Evolutionary conservation across 2,797 vertebrate species (phyloP), one percentile per base, ranked within the genome.

Genomic region (Neoniphon sammara): DNA sequence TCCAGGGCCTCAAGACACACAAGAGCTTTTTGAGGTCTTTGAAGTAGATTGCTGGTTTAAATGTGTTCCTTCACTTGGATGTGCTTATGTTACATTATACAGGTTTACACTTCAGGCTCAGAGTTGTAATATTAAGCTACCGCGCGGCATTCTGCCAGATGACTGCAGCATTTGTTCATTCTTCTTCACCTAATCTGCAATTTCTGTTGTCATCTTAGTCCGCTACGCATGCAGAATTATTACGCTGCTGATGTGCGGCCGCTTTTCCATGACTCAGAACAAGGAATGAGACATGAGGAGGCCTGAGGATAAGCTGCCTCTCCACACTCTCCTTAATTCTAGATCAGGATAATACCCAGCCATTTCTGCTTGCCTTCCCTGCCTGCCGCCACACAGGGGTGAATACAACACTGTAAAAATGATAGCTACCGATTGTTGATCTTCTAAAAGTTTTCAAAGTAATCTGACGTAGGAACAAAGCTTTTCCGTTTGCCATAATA

Each of bases 221-320:
- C 31, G 58, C 60, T 60, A 15, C 14, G 14, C 14, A 44, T 15
- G 42, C 42, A 44, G 14, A 44, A 15, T 44, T 15, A 44, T 44
- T 12, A 10, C 70, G 49, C 61, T 56, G 25, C 49, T 50, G 63
- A 56, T 62, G 47, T 42, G 18, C 21, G 14, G 50, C 55, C 68
- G 27, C 46, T 71, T 70, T 25, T 66, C 47, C 63, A 0, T 68
- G 58, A 68, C 69, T 83, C 70, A 70, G 14, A 63, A 56, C 23
- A 57, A 47, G 44, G 53, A 57, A 36, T 66, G 68, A 77, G 0
- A 1, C 59, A 60, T 20, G 8, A 49, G 20, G 47, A 47, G 14
- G 11, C 14, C 57, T 56, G 1, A 20, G 10, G 57, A 34, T 17
- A 34, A n/a, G 31, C 27, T 6, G 55, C 7, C 7, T 31, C 27